Percentiles rank a stretch among this genome's conserved stretches.
Conservation (phyloP, 2,113 vertebrate species). For the Corapipo altera region DNA sequence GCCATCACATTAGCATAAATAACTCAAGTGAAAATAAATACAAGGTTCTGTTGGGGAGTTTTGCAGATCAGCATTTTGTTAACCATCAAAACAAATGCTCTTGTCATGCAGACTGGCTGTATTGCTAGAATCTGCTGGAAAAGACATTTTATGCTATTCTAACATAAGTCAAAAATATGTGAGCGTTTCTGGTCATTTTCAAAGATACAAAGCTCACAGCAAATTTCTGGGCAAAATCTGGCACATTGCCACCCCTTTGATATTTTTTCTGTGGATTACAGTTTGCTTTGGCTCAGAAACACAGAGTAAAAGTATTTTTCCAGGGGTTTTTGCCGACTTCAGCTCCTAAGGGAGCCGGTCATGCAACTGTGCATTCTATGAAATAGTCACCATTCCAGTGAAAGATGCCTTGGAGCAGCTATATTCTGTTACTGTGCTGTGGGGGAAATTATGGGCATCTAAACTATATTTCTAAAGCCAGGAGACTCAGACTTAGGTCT, state of each 20-base stretch:
- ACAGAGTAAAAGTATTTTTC: neutral
- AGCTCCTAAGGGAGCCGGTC: neutral
- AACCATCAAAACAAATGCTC: conserved; percentile 13
- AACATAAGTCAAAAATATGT: neutral
- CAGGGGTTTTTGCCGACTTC: neutral
- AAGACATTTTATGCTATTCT: neutral
- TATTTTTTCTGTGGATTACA: neutral
- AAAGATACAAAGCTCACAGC: neutral
- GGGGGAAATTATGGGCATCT: neutral
- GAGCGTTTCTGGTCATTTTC: neutral
- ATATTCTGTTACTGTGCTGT: neutral
- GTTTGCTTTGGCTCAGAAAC: conserved; percentile 5
- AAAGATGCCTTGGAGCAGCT: neutral
- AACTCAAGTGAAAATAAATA: conserved; percentile 22
- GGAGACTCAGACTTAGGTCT: neutral
- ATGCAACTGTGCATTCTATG: neutral
- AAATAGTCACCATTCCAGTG: neutral
- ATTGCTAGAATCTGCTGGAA: conserved; percentile 22
- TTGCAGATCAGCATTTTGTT: conserved; percentile 44
- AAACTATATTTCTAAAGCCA: neutral
- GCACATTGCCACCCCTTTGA: neutral
- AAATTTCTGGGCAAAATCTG: conserved; percentile 8
- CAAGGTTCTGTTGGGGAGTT: neutral
- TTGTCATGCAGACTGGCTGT: neutral
- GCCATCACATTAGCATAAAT: neutral